These are phyloP conservation scores for Thamnophis sirtalis DNA, from an alignment of 2,113 vertebrate genomes.

Conservation along the genomic window DNA sequence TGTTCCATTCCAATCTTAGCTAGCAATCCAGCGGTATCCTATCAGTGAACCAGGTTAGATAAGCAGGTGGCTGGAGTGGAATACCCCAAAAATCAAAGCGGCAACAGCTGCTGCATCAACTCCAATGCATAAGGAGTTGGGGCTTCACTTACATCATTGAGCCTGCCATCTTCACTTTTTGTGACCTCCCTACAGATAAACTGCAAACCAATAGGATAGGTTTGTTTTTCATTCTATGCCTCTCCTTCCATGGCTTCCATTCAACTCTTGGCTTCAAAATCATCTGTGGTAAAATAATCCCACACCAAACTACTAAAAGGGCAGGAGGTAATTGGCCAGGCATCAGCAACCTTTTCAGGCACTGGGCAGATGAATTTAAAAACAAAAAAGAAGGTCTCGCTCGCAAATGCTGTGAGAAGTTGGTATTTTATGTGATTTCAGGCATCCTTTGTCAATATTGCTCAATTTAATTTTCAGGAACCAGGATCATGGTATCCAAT, in stretches of 20 bases:
- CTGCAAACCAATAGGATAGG: not conserved
- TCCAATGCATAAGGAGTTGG: not conserved
- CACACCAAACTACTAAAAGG: not conserved
- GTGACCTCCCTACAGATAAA: not conserved
- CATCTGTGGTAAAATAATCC: not conserved
- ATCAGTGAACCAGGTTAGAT: not conserved
- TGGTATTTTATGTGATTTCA: not conserved
- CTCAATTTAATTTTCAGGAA: not conserved
- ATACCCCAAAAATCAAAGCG: not conserved
- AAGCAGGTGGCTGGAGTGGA: not conserved
- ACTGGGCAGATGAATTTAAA: not conserved
- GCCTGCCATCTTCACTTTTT: not conserved
- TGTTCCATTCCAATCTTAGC: not conserved
- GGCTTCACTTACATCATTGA: not conserved
- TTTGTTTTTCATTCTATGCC: not conserved
- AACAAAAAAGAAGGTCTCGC: not conserved
- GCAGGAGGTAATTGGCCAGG: not conserved
- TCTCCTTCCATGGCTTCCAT: not conserved
- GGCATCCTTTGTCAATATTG: not conserved
- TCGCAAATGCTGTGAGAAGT: not conserved
- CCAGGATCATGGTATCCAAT: not conserved
- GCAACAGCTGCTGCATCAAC: not conserved
- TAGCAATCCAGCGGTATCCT: not conserved
- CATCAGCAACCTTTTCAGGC: not conserved
- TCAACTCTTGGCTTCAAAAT: not conserved